A percentile compares a stretch with the other conserved stretches of the same genome.
These are phyloP conservation scores for Camponotus pennsylvanicus DNA, from an alignment of 1,140 invertebrate genomes.

Conservation along the genomic window DNA sequence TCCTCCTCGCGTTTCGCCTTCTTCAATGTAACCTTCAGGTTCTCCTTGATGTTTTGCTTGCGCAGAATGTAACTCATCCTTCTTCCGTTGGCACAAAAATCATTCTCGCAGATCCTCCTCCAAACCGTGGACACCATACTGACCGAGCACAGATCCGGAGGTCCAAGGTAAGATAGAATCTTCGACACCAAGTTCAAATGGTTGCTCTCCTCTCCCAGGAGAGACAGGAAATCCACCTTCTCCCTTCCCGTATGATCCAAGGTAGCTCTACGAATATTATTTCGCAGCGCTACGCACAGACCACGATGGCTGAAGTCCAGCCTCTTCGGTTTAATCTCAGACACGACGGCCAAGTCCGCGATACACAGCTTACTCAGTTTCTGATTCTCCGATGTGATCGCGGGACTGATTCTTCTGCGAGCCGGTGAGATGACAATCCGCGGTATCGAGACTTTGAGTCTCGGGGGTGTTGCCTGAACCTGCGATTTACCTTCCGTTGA, in stretches of 20 bases:
- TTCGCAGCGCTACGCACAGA: conserved; percentile 45
- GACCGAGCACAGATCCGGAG: conserved; percentile 81
- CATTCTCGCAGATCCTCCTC: conserved; percentile 78
- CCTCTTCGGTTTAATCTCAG: conserved; percentile 80
- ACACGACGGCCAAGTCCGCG: conserved; percentile 60
- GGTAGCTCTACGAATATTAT: conserved; percentile 61
- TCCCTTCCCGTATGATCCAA: conserved; percentile 77
- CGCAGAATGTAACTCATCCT: conserved; percentile 77
- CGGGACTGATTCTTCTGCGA: conserved; percentile 67
- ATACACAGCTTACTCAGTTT: conserved; percentile 72
- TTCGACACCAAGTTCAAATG: conserved; percentile 80
- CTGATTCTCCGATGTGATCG: conserved; percentile 65
- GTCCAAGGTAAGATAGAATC: conserved; percentile 78
- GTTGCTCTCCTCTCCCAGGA: conserved; percentile 82
- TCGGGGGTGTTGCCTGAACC: conserved; percentile 11
- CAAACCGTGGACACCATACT: conserved; percentile 83
- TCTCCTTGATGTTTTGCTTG: conserved; percentile 83
- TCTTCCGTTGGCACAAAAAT: conserved; percentile 77
- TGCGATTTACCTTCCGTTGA: conserved; percentile 75
- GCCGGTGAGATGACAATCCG: conserved; percentile 72
- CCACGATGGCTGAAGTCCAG: conserved; percentile 78
- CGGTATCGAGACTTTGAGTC: conserved; percentile 7
- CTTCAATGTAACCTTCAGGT: conserved; percentile 76
- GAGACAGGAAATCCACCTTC: conserved; percentile 78
- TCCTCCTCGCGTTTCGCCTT: conserved; percentile 76